Evolutionary conservation across 2,888 invertebrate genomes (phyloP).

Genomic region (Lymantria dispar): DNA sequence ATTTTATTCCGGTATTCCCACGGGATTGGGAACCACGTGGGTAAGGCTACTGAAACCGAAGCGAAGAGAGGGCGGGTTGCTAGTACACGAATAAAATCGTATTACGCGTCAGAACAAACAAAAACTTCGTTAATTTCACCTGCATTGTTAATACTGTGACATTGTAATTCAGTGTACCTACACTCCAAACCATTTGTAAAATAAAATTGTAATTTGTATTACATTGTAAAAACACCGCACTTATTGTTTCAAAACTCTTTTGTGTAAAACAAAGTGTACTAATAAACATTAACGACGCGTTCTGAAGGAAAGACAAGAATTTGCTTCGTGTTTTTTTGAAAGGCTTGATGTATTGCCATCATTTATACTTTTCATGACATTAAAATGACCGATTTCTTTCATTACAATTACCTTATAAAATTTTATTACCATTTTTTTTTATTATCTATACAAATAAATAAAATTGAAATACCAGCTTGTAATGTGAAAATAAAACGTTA

Average conservation of each 20-base stretch:
- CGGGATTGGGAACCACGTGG: too few relatives aligned
- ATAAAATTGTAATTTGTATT: conserved; percentile 10
- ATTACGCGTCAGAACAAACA: too few relatives aligned
- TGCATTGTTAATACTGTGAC: not conserved
- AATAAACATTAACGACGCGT: conserved; percentile 39
- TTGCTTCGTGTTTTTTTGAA: conserved; percentile 14
- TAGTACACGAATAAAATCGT: too few relatives aligned
- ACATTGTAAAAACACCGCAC: conserved; percentile 22
- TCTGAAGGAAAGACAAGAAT: conserved; percentile 16
- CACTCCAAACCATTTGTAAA: not conserved
- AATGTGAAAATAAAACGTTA: too few relatives aligned
- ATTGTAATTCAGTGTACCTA: not conserved
- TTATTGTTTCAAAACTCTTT: conserved; percentile 28
- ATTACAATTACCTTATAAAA: too few relatives aligned
- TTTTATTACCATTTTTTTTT: too few relatives aligned
- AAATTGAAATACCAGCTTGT: too few relatives aligned
- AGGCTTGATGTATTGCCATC: not conserved
- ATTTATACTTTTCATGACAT: not conserved
- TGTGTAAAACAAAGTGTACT: conserved; percentile 33
- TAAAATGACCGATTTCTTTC: not conserved
- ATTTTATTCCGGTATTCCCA: too few relatives aligned
- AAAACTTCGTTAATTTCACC: too few relatives aligned
- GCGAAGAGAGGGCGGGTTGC: too few relatives aligned
- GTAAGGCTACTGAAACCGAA: too few relatives aligned
- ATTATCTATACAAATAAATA: too few relatives aligned